Percentiles rank a stretch among this genome's conserved stretches.
Evolutionary conservation across 1,140 invertebrate genomes (phyloP).

Genomic region (Periplaneta americana): DNA sequence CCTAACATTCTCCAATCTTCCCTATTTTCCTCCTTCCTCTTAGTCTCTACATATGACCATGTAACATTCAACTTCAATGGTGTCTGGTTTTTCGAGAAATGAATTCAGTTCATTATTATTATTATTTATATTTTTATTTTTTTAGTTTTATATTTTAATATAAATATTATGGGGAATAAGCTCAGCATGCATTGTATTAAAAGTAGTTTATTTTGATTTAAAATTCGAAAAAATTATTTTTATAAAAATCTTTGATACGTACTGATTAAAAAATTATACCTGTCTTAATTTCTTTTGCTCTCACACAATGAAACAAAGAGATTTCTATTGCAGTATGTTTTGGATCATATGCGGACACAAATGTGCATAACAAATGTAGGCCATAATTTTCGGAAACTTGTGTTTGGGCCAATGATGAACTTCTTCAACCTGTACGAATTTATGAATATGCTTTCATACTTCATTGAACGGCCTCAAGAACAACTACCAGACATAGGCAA

Average conservation of each 20-base stretch:
- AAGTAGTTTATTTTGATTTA: too few relatives aligned
- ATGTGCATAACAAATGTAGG: constrained; percentile 67
- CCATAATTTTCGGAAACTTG: constrained; percentile 54
- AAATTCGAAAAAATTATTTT: background rate
- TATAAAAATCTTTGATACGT: background rate
- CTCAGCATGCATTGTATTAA: too few relatives aligned
- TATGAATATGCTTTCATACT: constrained; percentile 74
- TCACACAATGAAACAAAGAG: background rate
- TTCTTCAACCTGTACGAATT: constrained; percentile 83
- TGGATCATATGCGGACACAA: constrained; percentile 70
- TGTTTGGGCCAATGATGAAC: constrained; percentile 69
- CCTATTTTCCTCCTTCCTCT: too few relatives aligned
- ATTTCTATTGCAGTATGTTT: constrained; percentile 48
- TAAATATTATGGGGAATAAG: too few relatives aligned
- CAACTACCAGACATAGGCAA: constrained; percentile 40
- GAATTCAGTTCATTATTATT: too few relatives aligned
- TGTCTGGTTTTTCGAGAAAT: too few relatives aligned
- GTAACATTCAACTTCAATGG: too few relatives aligned
- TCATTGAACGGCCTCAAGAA: constrained; percentile 45
- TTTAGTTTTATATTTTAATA: too few relatives aligned
- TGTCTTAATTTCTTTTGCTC: background rate
- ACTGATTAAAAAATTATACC: background rate
- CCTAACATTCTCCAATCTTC: too few relatives aligned
- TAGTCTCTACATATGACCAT: too few relatives aligned
- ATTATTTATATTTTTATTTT: too few relatives aligned